Evolutionary conservation across 2,797 vertebrate genomes (phyloP).

Genomic region (Dipus sagitta): DNA sequence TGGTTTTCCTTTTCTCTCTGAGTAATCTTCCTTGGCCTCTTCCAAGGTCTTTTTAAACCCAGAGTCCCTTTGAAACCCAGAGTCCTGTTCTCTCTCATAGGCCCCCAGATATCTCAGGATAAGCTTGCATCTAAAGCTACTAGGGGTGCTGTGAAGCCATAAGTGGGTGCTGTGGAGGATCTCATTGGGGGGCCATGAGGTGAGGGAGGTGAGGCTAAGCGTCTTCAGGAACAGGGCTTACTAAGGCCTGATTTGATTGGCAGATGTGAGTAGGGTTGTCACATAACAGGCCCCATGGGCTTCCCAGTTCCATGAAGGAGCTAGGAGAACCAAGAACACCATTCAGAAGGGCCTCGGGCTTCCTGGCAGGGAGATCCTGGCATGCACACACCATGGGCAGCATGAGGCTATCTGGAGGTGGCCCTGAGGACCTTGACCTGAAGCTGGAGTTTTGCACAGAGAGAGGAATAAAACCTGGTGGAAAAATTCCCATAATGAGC

Average conservation of each 20-base stretch:
- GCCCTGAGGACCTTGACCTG: not conserved
- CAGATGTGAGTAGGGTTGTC: no score
- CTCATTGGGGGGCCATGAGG: not conserved
- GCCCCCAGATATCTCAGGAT: not conserved
- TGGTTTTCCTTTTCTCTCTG: not conserved
- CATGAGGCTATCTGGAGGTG: no score
- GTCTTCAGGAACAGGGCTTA: accelerated
- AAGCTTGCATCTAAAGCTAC: accelerated
- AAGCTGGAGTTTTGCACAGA: not conserved
- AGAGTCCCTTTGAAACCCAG: no score
- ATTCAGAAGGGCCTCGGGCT: not conserved
- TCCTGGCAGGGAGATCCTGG: not conserved
- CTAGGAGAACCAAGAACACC: not conserved
- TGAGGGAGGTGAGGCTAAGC: not conserved
- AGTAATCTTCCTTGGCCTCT: not conserved
- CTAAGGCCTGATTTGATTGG: no score
- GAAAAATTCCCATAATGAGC: not conserved
- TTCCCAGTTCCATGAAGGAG: not conserved
- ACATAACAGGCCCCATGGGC: not conserved
- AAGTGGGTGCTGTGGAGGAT: no score
- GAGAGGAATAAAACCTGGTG: not conserved
- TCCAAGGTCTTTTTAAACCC: no score
- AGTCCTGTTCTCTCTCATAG: not conserved
- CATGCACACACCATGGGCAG: not conserved
- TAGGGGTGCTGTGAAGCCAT: not conserved